phyloP scores from a whole-genome alignment of 1,140 invertebrate species.

The Ptiloglossa arizonensis region DNA sequence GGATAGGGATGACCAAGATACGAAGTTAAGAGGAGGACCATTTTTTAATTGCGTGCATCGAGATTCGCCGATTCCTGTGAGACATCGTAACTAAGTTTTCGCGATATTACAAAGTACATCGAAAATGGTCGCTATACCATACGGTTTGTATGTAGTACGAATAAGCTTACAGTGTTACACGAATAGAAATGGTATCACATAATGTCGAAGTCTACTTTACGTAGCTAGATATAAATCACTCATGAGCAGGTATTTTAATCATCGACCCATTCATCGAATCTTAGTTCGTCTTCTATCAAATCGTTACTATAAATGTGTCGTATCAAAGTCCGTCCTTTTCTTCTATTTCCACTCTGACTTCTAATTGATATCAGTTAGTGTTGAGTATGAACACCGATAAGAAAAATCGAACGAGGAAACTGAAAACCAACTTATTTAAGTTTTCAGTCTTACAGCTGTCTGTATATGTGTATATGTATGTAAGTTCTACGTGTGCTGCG shows the following conservation, averaged over 20 bases:
- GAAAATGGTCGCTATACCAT: background rate
- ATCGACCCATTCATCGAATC: constrained; percentile 16
- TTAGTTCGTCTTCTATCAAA: constrained; percentile 33
- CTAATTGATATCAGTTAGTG: background rate
- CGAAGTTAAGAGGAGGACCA: background rate
- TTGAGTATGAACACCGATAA: background rate
- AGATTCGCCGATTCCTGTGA: background rate
- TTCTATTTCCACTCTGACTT: constrained; percentile 15
- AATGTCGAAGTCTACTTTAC: constrained; percentile 8
- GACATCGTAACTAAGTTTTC: background rate
- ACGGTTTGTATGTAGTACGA: constrained; percentile 1
- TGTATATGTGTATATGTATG: constrained; percentile 8
- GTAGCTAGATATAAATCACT: constrained; percentile 21
- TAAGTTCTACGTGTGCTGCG: too few relatives aligned
- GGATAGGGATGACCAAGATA: background rate
- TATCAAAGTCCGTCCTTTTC: constrained; percentile 38
- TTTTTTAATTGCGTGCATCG: background rate
- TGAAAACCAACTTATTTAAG: constrained; percentile 29
- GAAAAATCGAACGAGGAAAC: background rate
- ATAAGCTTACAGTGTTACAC: constrained; percentile 20
- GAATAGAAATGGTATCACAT: constrained; percentile 36
- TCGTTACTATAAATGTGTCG: constrained; percentile 20
- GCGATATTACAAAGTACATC: constrained; percentile 14
- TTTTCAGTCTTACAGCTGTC: constrained; percentile 34
- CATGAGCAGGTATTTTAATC: constrained; percentile 10